Percentiles rank a stretch among this genome's conserved stretches.
Conservation (phyloP, 2,888 invertebrate species). For the Aleiodes alternator region DNA sequence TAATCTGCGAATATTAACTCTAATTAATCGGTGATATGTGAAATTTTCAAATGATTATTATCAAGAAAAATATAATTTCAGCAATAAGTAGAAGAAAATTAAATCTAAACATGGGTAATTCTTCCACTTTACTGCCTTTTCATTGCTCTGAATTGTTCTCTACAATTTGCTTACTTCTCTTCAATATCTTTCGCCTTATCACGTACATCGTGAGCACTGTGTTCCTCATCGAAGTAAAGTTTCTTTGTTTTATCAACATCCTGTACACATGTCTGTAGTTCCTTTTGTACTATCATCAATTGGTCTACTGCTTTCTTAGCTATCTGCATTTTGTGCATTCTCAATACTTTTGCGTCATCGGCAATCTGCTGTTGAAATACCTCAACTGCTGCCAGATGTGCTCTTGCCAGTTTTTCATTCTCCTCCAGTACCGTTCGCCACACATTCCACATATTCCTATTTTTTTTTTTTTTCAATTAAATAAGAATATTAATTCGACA, state of each 20-base stretch:
- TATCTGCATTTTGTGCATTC: slow-evolving; percentile 88
- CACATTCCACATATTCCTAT: slow-evolving; percentile 98
- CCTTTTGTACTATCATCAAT: slow-evolving; percentile 91
- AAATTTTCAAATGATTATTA: not conserved
- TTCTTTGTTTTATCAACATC: slow-evolving; percentile 97
- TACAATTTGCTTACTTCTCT: slow-evolving; percentile 83
- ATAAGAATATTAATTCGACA: not conserved
- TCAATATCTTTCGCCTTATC: slow-evolving; percentile 97
- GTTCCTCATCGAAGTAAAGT: slow-evolving; percentile 96
- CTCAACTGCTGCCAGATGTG: slow-evolving; percentile 94
- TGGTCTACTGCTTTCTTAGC: slow-evolving; percentile 91
- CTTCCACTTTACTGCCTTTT: not conserved
- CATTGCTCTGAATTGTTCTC: slow-evolving; percentile 15
- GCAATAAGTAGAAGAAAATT: not conserved
- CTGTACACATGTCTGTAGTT: slow-evolving; percentile 88
- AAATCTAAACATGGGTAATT: not conserved
- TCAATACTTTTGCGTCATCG: slow-evolving; percentile 91
- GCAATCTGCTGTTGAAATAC: slow-evolving; percentile 96
- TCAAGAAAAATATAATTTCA: not conserved
- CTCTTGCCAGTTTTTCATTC: slow-evolving; percentile 94
- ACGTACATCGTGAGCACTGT: slow-evolving; percentile 95
- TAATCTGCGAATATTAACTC: slow-evolving; percentile 78
- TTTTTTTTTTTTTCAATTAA: slow-evolving; percentile 35
- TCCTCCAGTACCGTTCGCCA: slow-evolving; percentile 97
- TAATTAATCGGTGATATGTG: not conserved